Base-by-base conservation (phyloP, 1,140 invertebrate genomes). In the Drosophila ercepeae region DNA sequence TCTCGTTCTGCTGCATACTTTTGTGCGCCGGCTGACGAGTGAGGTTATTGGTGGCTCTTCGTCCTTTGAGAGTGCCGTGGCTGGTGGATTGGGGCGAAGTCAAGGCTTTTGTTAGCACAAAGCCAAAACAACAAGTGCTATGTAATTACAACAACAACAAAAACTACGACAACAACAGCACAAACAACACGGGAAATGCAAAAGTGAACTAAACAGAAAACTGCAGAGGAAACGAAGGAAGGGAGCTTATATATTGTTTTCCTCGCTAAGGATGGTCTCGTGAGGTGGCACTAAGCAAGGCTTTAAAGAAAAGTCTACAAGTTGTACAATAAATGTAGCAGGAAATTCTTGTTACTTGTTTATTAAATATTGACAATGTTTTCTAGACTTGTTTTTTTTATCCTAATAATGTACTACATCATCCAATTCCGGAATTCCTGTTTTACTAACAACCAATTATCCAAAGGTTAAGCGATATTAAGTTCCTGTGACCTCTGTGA, bases 81-180 rank as follows among this genome's bases (percentile, higher is more conserved):
- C 5, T 2, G 16, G 16, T n/a, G 14, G 14, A 39, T 13, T 16
- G 45, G 18, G 41, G 19, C 32, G 45, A 14, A 48, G 51, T 59
- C 36, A 60, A 74, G 21, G 71, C 71, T 65, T 82, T 81, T 82
- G 78, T 82, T 82, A 68, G 73, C 60, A 42, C 54, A 77, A 81
- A 82, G 79, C 71, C 64, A 61, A 55, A 78, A 84, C 79, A 83
- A 72, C 75, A 83, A 83, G 79, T 84, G 71, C 79, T 72, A 78
- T 75, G 71, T 67, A 59, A 78, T 83, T 78, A 71, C 70, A 78
- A 61, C 71, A 58, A 63, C 58, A 59, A 29, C 52, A 61, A n/a
- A n/a, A n/a, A 36, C 54, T 54, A 29, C 45, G 36, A 29, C 21
- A 27, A 8, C 54, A 70, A 59, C 54, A 51, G 39, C 64, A 53